These are phyloP conservation scores for Acrocyrtus sp. DNA, from an alignment of 2,888 invertebrate species.

Conservation along the genomic window DNA sequence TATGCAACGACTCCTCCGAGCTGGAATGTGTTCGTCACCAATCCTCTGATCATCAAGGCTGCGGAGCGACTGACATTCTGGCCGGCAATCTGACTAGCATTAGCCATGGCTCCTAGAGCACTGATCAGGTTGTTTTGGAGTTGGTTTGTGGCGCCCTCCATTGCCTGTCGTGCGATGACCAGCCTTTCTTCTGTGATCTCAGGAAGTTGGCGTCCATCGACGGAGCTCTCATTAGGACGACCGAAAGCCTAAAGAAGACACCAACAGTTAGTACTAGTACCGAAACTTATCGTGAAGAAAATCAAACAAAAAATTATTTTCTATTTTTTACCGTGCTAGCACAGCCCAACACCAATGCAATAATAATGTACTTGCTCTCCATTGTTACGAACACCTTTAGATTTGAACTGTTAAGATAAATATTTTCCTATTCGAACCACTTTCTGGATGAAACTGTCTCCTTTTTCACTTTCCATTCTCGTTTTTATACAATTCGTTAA, in stretches of 20 bases:
- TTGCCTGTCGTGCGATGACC: constrained; percentile 59
- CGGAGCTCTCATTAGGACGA: background rate
- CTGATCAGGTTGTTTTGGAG: constrained; percentile 59
- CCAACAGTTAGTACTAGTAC: background rate
- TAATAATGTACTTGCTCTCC: constrained; percentile 53
- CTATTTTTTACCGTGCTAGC: constrained; percentile 51
- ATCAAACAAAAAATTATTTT: background rate
- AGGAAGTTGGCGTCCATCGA: constrained; percentile 17
- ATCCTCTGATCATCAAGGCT: constrained; percentile 59
- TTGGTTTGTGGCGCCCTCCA: constrained; percentile 55
- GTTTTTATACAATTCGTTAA: constrained; percentile 44
- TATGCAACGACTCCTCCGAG: constrained; percentile 61
- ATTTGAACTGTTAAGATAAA: background rate
- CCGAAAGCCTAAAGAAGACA: constrained; percentile 20
- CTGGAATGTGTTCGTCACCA: constrained; percentile 58
- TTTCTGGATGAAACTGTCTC: constrained; percentile 12
- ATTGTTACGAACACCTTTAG: constrained; percentile 42
- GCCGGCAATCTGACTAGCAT: constrained; percentile 59
- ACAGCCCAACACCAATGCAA: constrained; percentile 57
- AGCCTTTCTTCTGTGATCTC: constrained; percentile 46
- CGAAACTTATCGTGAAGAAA: background rate
- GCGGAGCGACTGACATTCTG: constrained; percentile 60
- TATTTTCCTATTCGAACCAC: background rate
- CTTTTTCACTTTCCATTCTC: background rate
- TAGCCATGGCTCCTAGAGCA: constrained; percentile 56